These are phyloP conservation scores for Sebastes taczanowskii DNA, from an alignment of 2,797 vertebrate genomes.

Conservation along the genomic window DNA sequence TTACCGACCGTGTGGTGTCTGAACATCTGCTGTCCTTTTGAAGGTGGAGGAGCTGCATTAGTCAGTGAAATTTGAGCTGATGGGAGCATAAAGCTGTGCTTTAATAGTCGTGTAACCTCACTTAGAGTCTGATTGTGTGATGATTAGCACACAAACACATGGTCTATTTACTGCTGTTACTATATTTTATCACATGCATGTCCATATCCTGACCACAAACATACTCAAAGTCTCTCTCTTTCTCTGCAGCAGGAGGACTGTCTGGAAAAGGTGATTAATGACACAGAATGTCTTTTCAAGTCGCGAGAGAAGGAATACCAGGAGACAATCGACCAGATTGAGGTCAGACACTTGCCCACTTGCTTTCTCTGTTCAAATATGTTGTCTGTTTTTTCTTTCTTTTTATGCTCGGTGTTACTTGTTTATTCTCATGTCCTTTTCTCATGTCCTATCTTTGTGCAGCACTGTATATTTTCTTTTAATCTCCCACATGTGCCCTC, in stretches of 20 bases:
- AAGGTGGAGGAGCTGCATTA: constrained; percentile 15
- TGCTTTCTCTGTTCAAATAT: neutral
- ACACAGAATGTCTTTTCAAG: constrained; percentile 96
- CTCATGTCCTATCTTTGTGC: neutral
- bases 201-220: neutral
- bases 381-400: neutral
- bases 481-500: neutral
- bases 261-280: constrained; percentile 97
- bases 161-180: constrained; percentile 2
- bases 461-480: neutral
- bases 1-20: neutral
- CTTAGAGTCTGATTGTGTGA: constrained; percentile 5
- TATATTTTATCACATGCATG: neutral
- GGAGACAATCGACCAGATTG: constrained; percentile 97
- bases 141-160: neutral
- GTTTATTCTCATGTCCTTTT: neutral
- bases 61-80: constrained; percentile 60
- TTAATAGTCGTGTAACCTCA: constrained; percentile 5
- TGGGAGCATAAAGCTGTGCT: constrained; percentile 11
- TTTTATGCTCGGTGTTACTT: neutral
- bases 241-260: constrained; percentile 88
- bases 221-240: neutral
- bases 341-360: constrained; percentile 82
- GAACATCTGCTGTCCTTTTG: constrained; percentile 18
- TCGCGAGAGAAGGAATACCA: constrained; percentile 97